Percentiles rank a stretch among this genome's conserved stretches.
These are phyloP conservation scores for Drosophila subquinaria DNA, from an alignment of 2,888 invertebrate genomes.

Conservation along the genomic window DNA sequence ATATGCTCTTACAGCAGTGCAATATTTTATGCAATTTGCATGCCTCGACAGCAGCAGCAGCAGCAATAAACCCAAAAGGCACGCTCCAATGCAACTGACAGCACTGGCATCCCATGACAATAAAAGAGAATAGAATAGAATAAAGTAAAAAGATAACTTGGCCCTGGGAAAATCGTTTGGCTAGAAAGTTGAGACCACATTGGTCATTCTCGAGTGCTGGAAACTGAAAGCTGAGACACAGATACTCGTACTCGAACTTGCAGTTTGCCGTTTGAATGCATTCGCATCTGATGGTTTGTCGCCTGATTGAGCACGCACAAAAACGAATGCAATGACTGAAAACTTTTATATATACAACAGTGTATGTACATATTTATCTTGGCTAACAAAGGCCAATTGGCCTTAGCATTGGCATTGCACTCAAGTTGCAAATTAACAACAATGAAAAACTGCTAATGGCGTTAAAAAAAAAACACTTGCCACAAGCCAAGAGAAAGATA, in stretches of 20 bases:
- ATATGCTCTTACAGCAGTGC: constrained; percentile 71
- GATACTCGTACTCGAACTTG: constrained; percentile 36
- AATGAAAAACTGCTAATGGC: constrained; percentile 45
- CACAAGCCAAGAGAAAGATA: constrained; percentile 5
- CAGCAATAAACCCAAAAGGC: constrained; percentile 53
- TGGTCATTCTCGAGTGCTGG: constrained; percentile 56
- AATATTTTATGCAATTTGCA: constrained; percentile 80
- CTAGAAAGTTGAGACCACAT: constrained; percentile 66
- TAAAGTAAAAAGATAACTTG: constrained; percentile 31
- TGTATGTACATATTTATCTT: constrained; percentile 6
- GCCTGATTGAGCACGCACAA: constrained; percentile 38
- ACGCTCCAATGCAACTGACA: constrained; percentile 54
- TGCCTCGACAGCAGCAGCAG: constrained; percentile 39
- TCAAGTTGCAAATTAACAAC: constrained; percentile 53
- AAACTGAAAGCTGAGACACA: constrained; percentile 63
- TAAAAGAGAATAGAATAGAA: not conserved
- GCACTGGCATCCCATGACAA: constrained; percentile 27
- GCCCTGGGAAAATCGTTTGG: constrained; percentile 32
- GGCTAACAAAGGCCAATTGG: constrained; percentile 41
- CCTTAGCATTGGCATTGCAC: constrained; percentile 56
- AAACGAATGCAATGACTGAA: constrained; percentile 3
- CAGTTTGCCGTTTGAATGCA: constrained; percentile 68
- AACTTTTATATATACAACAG: not conserved
- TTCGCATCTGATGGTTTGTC: constrained; percentile 53
- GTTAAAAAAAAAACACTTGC: constrained; percentile 36